Percentiles rank a stretch among this genome's conserved stretches.
Conservation (phyloP, 2,888 invertebrate species). For the Rotaria socialis region DNA sequence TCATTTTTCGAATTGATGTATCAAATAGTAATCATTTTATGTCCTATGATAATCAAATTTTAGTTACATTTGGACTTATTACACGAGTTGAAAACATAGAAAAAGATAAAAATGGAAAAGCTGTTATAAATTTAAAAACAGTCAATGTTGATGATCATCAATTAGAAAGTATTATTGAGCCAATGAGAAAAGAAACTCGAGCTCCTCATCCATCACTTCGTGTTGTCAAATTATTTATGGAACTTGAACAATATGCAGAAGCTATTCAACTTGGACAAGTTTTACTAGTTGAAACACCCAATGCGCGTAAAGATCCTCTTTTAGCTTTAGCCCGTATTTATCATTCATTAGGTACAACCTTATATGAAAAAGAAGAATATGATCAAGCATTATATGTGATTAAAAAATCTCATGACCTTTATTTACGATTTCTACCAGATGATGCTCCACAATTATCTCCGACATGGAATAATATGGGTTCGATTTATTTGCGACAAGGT, state of each 20-base stretch:
- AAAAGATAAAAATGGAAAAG: background rate
- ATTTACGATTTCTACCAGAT: background rate
- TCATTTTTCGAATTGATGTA: background rate
- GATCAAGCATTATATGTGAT: background rate
- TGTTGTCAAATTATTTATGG: background rate
- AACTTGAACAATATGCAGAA: background rate
- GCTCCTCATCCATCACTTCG: background rate
- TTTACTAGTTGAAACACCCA: background rate
- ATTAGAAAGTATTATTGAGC: background rate
- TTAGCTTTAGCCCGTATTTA: background rate
- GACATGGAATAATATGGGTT: conserved; percentile 29
- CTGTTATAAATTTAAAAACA: background rate
- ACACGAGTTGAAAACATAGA: background rate
- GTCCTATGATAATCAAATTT: background rate
- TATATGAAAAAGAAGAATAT: background rate
- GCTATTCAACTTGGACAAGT: background rate
- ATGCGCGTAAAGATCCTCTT: background rate
- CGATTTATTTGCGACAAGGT: conserved; percentile 5
- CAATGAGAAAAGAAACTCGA: background rate
- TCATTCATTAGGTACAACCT: conserved; percentile 12
- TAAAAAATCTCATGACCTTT: conserved; percentile 1
- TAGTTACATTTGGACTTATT: background rate
- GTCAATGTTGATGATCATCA: background rate
- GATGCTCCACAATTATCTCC: background rate
- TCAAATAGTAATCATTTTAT: background rate